Conservation (phyloP, 2,113 vertebrate genomes). For the Peromyscus polionotus region DNA sequence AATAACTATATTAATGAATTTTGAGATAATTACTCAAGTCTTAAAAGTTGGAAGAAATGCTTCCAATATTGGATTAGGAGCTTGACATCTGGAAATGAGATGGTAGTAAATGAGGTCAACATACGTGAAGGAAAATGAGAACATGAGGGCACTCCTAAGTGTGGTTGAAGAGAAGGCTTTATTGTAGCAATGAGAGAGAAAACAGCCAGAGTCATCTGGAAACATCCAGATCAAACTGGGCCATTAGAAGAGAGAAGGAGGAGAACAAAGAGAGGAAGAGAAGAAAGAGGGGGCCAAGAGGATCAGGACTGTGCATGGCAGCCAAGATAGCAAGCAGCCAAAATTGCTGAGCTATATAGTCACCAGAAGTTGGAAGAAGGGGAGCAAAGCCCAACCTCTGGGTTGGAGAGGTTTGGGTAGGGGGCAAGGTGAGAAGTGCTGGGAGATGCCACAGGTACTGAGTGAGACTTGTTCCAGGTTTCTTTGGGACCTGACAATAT, state of each 20-base stretch:
- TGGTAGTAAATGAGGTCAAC: conserved; percentile 15
- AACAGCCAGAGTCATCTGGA: not conserved
- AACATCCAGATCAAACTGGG: not conserved
- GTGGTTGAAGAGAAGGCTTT: too few species aligned
- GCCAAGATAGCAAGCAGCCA: not conserved
- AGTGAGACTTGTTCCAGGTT: not conserved
- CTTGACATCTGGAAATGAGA: not conserved
- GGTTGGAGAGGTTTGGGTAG: not conserved
- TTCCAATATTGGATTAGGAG: not conserved
- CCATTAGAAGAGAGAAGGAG: not conserved
- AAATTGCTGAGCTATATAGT: not conserved
- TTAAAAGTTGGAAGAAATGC: conserved; percentile 29
- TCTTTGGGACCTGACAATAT: not conserved
- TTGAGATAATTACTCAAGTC: conserved; percentile 26
- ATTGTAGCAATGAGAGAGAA: not conserved
- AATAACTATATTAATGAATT: not conserved
- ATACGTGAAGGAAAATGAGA: not conserved
- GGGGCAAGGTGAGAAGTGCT: not conserved
- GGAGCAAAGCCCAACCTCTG: not conserved
- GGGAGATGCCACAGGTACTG: not conserved
- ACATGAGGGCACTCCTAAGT: not conserved
- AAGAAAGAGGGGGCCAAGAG: too few species aligned
- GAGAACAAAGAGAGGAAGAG: too few species aligned
- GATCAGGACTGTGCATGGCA: too few species aligned
- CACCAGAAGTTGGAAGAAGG: too few species aligned